Percentiles rank a stretch among this genome's conserved stretches.
Evolutionary conservation across 2,888 invertebrate genomes (phyloP).

Genomic region (Mamestra brassicae): DNA sequence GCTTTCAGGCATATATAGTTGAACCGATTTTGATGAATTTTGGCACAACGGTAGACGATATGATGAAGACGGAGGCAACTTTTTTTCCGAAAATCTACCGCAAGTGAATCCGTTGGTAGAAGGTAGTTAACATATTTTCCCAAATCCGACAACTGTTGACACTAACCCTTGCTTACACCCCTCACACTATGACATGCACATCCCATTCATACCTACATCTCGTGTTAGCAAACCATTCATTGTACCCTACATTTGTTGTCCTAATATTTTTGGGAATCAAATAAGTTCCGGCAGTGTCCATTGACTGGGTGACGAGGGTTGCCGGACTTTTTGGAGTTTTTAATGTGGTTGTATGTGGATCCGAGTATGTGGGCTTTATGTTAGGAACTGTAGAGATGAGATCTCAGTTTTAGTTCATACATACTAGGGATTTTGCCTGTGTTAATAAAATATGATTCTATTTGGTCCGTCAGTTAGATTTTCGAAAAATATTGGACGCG

Average conservation of each 20-base stretch:
- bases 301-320: constrained; percentile 49
- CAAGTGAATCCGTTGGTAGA: not conserved
- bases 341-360: constrained; percentile 10
- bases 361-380: constrained; percentile 2
- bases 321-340: constrained; percentile 26
- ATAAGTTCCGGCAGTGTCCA: constrained; percentile 21
- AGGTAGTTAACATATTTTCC: not conserved
- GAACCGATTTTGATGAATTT: too few relatives aligned
- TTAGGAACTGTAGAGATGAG: not conserved
- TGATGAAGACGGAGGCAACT: too few relatives aligned
- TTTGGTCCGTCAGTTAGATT: too few relatives aligned
- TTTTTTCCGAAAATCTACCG: too few relatives aligned
- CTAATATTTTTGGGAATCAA: constrained; percentile 33
- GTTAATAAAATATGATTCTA: too few relatives aligned
- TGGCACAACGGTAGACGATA: too few relatives aligned
- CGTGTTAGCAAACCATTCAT: constrained; percentile 6
- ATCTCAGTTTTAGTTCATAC: too few relatives aligned
- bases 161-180: not conserved
- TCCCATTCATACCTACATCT: constrained; percentile 5
- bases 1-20: too few relatives aligned
- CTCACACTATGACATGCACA: not conserved
- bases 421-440: too few relatives aligned
- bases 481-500: too few relatives aligned
- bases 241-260: constrained; percentile 13
- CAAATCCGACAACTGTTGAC: not conserved